phyloP scores from a whole-genome alignment of 2,113 vertebrate species.

The Limnothrissa miodon region DNA sequence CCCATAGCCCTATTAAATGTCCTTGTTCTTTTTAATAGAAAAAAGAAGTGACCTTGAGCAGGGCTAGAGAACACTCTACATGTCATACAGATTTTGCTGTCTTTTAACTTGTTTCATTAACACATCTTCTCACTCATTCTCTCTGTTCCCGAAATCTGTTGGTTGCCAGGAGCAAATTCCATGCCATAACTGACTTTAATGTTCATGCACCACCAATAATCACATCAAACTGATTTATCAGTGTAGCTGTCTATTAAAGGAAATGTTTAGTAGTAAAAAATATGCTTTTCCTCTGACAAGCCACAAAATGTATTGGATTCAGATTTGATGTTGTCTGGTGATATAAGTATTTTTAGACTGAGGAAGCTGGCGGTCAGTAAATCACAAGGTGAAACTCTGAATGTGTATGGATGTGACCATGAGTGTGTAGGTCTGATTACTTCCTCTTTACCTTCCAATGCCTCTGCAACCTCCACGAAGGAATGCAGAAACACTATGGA shows the following conservation, averaged over 20 bases:
- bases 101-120: too few relatives aligned
- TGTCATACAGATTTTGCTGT: too few relatives aligned
- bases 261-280: too few relatives aligned
- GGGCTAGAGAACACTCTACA: too few relatives aligned
- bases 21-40: too few relatives aligned
- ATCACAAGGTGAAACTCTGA: not conserved
- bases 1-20: too few relatives aligned
- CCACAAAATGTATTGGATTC: not conserved
- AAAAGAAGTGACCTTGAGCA: too few relatives aligned
- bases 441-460: constrained; percentile 75
- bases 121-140: too few relatives aligned
- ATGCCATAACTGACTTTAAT: not conserved
- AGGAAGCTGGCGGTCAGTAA: not conserved
- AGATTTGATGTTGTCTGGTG: too few relatives aligned
- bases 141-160: too few relatives aligned
- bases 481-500: constrained; percentile 79
- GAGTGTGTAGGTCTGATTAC: not conserved
- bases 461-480: constrained; percentile 76
- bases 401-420: not conserved
- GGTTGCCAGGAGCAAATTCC: not conserved
- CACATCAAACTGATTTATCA: not conserved
- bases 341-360: not conserved
- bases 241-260: too few relatives aligned
- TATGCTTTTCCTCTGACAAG: too few relatives aligned
- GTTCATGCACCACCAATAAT: not conserved